Base-by-base conservation (phyloP, 2,113 vertebrate species). In the Thryonomys swinderianus region DNA sequence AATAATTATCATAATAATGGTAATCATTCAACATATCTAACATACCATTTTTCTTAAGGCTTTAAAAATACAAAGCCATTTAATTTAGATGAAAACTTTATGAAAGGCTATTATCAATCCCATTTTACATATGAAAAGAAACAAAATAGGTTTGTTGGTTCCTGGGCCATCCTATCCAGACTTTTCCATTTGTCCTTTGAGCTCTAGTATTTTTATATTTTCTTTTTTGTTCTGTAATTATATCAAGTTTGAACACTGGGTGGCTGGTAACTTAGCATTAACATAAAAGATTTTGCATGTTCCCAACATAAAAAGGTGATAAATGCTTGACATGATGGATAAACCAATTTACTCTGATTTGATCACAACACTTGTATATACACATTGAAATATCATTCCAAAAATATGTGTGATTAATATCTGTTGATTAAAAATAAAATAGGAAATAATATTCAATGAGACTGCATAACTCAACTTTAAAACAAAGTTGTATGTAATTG, bases 91-190 rank as follows among this genome's bases (percentile, higher is more conserved):
- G 23, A 66, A 21, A 69, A 62, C 4, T 67, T 34, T 79, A n/a
- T 45, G 53, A 34, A 9, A 93, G 1, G 67, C 3, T 79, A 34
- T 48, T 34, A 82, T 14, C 14, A 32, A 21, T 4, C 2, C 10
- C 18, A 61, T 85, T 88, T 74, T 71, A 76, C 16, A 69, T 88
- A 90, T 85, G 69, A 93, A 67, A 93, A 67, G 78, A 71, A 85
- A 83, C 14, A n/a, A 48, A 13, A n/a, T n/a, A n/a, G n/a, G n/a
- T 32, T 88, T 78, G 82, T 5, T 59, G 45, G 59, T 1, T 45
- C 9, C 1, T 25, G 40, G 40, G 12, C 21, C 93, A 14, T 4
- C 45, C 93, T 23, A 53, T 64, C 16, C 27, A 78, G 20, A 23
- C 25, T 32, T 27, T 76, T 86, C 23, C 12, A 18, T 37, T 71